Percentiles rank a stretch among this genome's conserved stretches.
Conservation (phyloP, 2,113 vertebrate genomes). For the Anarhynchus alexandrinus region DNA sequence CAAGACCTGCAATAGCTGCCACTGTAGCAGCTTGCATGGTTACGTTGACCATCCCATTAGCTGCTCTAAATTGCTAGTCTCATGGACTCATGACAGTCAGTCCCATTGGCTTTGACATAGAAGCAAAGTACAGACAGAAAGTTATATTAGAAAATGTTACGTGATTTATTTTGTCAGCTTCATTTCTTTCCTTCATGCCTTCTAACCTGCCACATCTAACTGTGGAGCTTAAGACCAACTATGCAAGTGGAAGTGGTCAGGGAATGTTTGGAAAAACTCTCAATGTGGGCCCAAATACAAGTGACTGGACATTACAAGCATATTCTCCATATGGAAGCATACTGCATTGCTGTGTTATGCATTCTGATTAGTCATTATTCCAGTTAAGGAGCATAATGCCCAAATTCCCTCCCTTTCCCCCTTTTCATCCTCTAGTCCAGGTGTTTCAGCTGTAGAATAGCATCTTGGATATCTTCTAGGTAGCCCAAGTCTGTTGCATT, state of each 20-base stretch:
- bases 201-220: not conserved
- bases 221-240: not conserved
- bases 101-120: not conserved
- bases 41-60: not conserved
- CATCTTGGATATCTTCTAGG: not conserved
- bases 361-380: not conserved
- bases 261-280: not conserved
- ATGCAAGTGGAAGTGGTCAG: not conserved
- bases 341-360: not conserved
- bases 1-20: not conserved
- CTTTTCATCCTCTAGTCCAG: not conserved
- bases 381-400: not conserved
- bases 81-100: not conserved
- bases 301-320: not conserved
- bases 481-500: not conserved
- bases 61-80: not conserved
- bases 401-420: not conserved
- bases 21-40: not conserved
- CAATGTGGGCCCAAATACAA: not conserved
- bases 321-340: not conserved
- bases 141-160: not conserved
- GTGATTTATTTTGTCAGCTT: not conserved
- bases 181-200: not conserved
- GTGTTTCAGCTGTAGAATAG: not conserved
- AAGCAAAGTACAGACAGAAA: not conserved